Evolutionary conservation across 2,797 vertebrate species (phyloP), one percentile per base, ranked within the genome.

Genomic region (Otolemur crassicaudatus): DNA sequence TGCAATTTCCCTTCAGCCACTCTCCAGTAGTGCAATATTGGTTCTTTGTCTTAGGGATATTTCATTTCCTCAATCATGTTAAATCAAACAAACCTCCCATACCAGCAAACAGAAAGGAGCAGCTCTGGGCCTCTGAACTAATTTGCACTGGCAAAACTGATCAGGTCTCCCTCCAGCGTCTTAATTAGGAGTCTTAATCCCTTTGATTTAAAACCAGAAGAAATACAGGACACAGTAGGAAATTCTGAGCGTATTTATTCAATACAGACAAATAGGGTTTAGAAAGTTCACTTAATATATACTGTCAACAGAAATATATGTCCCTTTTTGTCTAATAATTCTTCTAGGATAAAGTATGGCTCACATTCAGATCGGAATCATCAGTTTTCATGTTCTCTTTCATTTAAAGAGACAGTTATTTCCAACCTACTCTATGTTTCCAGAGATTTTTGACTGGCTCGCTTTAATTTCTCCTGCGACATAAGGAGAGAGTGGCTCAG

Each of bases 161-260:
- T 73, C 29, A 53, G 93, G 97, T 70, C 93, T 98, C 98, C 96
- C 96, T 97, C 94, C 92, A 73, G 79, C 95, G 80, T 98, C 97
- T 98, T 98, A 98, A 97, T 97, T 98, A 97, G 93, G 96, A 97
- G 23, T 40, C 92, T 94, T 96, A 97, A 98, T 98, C 95, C 87
- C 67, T 98, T 97, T 97, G 83, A 98, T 97, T 98, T 98, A 92
- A 97, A 93, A 97, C 75, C 63, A 92, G 88, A 94, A 97, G 96
- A 98, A 96, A 97, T 70, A 69, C 81, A 84, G 81, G 97, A 92
- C 82, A 72, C 73, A 23, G 85, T 58, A 95, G 87, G 80, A 93
- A 89, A 91, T 94, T 17, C 46, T 7, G 31, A 97, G 27, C 82
- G 29, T 96, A 95, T 98, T 98, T 98, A 97, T 97, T 98, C 97